Evolutionary conservation across 2,797 vertebrate species (phyloP).

Genomic region (Mormyrops attenuatus): DNA sequence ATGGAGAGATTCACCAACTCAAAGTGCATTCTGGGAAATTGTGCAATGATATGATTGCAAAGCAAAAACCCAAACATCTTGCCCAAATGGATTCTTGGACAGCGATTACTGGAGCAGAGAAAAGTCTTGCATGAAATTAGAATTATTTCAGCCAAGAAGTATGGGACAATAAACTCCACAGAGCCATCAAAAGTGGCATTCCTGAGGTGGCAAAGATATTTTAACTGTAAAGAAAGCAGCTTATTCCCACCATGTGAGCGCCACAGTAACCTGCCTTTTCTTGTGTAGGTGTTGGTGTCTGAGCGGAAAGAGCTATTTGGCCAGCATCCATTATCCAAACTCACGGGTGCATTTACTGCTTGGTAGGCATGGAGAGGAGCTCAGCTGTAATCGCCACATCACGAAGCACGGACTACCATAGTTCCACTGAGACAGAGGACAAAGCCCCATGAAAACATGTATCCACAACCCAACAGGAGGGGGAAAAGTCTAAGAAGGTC

Average conservation of each 20-base stretch:
- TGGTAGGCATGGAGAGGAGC: not conserved
- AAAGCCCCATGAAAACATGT: not conserved
- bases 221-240: not conserved
- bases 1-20: not conserved
- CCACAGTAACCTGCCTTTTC: not conserved
- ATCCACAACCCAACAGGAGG: not conserved
- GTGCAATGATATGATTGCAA: not conserved
- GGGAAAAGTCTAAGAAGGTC: not conserved
- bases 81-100: not conserved
- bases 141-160: not conserved
- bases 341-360: not conserved
- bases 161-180: not conserved
- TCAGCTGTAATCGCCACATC: not conserved
- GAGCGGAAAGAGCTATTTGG: not conserved
- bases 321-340: not conserved
- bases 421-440: not conserved
- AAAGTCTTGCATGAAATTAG: not conserved
- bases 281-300: not conserved
- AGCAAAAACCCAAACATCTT: not conserved
- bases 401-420: not conserved
- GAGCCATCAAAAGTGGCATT: not conserved
- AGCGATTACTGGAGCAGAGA: not conserved
- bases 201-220: not conserved
- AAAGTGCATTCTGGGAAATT: not conserved
- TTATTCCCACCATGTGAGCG: not conserved